These are phyloP conservation scores for Clarias gariepinus DNA, from an alignment of 2,113 vertebrate genomes.

Conservation along the genomic window DNA sequence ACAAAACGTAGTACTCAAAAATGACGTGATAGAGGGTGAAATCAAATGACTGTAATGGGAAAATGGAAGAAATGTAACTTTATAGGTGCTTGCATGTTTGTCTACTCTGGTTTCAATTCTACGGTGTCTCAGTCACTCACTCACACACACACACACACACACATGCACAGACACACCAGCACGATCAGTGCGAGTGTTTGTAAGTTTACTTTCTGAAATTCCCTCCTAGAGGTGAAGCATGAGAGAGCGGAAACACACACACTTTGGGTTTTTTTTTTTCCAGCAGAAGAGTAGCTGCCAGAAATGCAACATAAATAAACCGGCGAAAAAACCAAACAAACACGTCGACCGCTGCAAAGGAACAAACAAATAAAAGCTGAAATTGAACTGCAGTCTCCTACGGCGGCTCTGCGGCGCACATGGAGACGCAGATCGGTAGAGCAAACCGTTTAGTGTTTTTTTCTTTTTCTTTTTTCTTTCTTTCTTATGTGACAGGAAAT, in stretches of 20 bases:
- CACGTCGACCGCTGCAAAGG: slow-evolving; percentile 59
- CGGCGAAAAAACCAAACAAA: slow-evolving; percentile 65
- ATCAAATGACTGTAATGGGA: slow-evolving; percentile 49
- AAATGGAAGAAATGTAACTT: slow-evolving; percentile 28
- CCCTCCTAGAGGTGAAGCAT: slow-evolving; percentile 66
- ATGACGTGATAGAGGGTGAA: slow-evolving; percentile 15
- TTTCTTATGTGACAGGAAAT: slow-evolving; percentile 44
- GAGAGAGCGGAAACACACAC: slow-evolving; percentile 55
- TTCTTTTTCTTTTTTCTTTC: slow-evolving; percentile 43
- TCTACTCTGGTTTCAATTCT: slow-evolving; percentile 38
- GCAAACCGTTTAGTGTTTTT: slow-evolving; percentile 2
- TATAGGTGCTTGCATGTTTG: slow-evolving; percentile 64
- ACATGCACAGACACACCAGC: not conserved
- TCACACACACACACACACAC: not conserved
- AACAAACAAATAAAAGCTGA: slow-evolving; percentile 60
- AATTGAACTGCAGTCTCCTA: slow-evolving; percentile 39
- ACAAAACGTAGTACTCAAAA: not conserved
- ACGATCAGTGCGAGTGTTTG: slow-evolving; percentile 57
- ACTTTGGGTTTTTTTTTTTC: slow-evolving; percentile 52
- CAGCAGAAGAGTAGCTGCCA: slow-evolving; percentile 54
- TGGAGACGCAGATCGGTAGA: not conserved
- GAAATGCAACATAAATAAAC: slow-evolving; percentile 67
- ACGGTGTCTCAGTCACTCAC: not conserved
- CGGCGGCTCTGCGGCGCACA: slow-evolving; percentile 29
- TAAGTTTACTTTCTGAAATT: slow-evolving; percentile 64